Conservation (phyloP, 2,113 vertebrate species). For the Platanista minor region DNA sequence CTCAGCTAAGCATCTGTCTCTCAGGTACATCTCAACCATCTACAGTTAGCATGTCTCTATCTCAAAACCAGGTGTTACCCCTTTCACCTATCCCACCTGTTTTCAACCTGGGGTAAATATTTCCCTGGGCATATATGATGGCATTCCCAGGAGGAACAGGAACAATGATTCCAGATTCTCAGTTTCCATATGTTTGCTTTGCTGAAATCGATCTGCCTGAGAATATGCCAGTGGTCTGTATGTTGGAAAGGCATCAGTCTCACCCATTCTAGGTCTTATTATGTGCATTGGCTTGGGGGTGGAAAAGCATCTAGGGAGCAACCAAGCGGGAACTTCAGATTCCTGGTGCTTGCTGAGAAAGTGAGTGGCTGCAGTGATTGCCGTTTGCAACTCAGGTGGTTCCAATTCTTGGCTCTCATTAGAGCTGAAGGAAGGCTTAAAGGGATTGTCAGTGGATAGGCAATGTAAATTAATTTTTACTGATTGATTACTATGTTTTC, state of each 20-base stretch:
- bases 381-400: neutral
- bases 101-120: neutral
- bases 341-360: neutral
- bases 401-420: neutral
- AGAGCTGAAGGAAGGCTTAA: neutral
- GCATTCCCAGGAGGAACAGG: neutral
- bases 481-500: neutral
- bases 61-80: neutral
- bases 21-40: neutral
- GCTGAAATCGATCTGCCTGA: neutral
- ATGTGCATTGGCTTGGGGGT: neutral
- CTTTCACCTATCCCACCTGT: neutral
- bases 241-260: neutral
- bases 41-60: neutral
- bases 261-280: neutral
- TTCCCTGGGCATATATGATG: neutral
- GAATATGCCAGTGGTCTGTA: neutral
- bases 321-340: neutral
- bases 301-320: neutral
- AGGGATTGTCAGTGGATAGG: neutral
- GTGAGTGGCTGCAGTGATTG: neutral
- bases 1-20: too few species aligned
- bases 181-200: neutral
- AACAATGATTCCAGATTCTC: neutral
- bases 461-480: neutral